Evolutionary conservation across 2,113 vertebrate genomes (phyloP).

Genomic region (Paramisgurnus dabryanus): DNA sequence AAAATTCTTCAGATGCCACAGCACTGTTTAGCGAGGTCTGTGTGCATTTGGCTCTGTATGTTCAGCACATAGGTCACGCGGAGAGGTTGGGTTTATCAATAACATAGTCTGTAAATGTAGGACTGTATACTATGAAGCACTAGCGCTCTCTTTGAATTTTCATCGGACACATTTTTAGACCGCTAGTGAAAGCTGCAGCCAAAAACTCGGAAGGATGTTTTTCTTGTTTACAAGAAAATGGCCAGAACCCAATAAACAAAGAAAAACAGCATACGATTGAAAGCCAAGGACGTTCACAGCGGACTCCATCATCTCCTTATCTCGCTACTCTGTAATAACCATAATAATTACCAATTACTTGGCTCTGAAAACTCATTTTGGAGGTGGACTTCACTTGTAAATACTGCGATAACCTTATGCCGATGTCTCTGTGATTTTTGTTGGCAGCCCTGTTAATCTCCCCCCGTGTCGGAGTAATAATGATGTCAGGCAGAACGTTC

Average conservation of each 20-base stretch:
- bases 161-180: neutral
- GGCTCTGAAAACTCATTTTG: conserved; percentile 40
- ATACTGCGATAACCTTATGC: conserved; percentile 56
- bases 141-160: neutral
- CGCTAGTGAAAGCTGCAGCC: neutral
- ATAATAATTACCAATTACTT: conserved; percentile 35
- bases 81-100: neutral
- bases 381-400: conserved; percentile 24
- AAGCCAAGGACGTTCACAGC: conserved; percentile 18
- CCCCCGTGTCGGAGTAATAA: conserved; percentile 46
- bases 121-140: too few species aligned
- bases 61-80: neutral
- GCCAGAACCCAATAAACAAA: conserved; percentile 37
- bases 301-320: conserved; percentile 29
- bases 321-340: conserved; percentile 4
- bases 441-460: conserved; percentile 58
- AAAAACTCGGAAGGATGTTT: conserved; percentile 3
- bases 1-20: conserved; percentile 63
- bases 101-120: neutral
- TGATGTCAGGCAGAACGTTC: conserved; percentile 54
- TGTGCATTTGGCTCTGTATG: neutral
- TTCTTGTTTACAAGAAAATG: conserved; percentile 39
- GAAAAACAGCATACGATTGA: conserved; percentile 5
- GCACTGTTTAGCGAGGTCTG: conserved; percentile 5
- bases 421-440: conserved; percentile 53